Evolutionary conservation across 2,113 vertebrate species (phyloP).

Genomic region (Ceyx margarethae): DNA sequence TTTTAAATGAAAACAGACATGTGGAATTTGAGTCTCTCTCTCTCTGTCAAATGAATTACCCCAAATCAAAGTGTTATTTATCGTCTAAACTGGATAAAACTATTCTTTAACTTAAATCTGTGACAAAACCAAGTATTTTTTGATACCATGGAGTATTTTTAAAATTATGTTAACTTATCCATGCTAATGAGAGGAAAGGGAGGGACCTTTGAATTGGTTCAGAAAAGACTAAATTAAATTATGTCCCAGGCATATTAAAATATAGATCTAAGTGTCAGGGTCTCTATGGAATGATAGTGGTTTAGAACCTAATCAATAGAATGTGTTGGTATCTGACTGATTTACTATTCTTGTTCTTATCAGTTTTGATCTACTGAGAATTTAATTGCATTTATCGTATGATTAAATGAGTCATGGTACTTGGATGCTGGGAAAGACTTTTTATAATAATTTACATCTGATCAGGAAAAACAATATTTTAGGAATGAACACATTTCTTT

Average conservation of each 20-base stretch:
- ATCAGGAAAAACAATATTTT: not conserved
- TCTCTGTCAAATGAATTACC: not conserved
- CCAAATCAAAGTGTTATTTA: not conserved
- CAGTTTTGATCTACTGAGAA: not conserved
- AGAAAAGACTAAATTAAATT: not conserved
- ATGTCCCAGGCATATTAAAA: not conserved
- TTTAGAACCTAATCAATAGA: not conserved
- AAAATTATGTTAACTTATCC: not conserved
- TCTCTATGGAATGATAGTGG: not conserved
- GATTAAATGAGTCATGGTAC: conserved; percentile 1
- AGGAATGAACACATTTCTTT: not conserved
- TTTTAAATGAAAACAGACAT: not conserved
- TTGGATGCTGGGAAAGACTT: not conserved
- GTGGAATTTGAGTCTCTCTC: not conserved
- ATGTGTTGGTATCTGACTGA: not conserved
- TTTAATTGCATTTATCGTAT: conserved; percentile 28
- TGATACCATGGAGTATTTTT: not conserved
- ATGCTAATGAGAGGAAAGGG: not conserved
- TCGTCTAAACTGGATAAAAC: not conserved
- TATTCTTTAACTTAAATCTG: not conserved
- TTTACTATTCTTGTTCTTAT: conserved; percentile 10
- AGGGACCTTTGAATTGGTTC: not conserved
- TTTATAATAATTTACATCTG: not conserved
- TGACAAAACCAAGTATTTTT: not conserved
- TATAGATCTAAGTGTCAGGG: not conserved